These are phyloP conservation scores for Dendrocincla tyrannina DNA, from an alignment of 2,797 vertebrate genomes.

Conservation along the genomic window DNA sequence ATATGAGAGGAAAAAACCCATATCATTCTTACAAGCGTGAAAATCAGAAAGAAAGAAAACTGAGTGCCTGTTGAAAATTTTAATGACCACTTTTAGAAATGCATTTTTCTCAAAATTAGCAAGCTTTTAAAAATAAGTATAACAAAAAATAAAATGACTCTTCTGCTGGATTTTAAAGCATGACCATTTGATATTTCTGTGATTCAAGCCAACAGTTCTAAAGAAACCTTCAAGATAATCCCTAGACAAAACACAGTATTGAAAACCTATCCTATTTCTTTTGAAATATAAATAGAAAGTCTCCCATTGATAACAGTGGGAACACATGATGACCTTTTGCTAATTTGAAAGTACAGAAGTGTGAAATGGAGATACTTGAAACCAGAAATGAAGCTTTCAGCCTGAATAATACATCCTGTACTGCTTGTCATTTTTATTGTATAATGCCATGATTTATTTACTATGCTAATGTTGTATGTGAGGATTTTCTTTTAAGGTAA, in stretches of 20 bases:
- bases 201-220: background rate
- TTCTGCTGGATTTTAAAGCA: background rate
- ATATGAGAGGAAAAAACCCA: background rate
- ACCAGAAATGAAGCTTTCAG: background rate
- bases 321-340: background rate
- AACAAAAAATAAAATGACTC: background rate
- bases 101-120: background rate
- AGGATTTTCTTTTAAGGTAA: background rate
- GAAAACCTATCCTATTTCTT: background rate
- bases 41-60: background rate
- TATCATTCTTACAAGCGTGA: background rate
- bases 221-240: background rate
- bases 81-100: background rate
- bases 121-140: background rate
- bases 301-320: conserved; percentile 4
- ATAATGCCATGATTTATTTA: background rate
- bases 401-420: background rate
- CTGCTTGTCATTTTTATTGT: background rate
- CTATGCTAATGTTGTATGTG: background rate
- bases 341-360: background rate
- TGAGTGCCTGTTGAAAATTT: background rate
- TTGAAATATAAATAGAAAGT: conserved; percentile 9
- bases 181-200: background rate
- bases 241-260: background rate
- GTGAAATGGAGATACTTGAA: background rate